A percentile compares a stretch with the other conserved stretches of the same genome.
phyloP scores from a whole-genome alignment of 2,888 invertebrate genomes.

The Horisme vitalbata region DNA sequence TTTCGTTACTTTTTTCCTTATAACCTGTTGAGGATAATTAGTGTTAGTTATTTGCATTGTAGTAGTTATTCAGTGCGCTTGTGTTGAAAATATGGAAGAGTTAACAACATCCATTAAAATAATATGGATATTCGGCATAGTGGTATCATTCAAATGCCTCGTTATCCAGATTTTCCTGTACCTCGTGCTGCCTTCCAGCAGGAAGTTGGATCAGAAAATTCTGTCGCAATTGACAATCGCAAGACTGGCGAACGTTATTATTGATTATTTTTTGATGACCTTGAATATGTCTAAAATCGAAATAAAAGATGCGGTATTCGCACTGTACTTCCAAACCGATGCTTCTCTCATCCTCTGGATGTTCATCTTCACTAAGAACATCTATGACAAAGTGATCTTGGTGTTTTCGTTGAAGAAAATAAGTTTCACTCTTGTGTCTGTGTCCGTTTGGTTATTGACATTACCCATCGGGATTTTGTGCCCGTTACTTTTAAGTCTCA shows the following conservation, averaged over 20 bases:
- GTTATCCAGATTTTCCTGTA: constrained; percentile 46
- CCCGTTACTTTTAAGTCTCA: constrained; percentile 24
- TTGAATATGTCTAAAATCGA: neutral
- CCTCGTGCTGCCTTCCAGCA: constrained; percentile 42
- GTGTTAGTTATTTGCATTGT: too few relatives aligned
- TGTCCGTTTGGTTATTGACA: constrained; percentile 46
- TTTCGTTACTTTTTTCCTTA: too few relatives aligned
- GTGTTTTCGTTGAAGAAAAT: constrained; percentile 45
- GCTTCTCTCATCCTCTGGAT: constrained; percentile 55
- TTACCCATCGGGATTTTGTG: constrained; percentile 48
- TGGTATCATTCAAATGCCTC: constrained; percentile 23
- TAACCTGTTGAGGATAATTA: too few relatives aligned
- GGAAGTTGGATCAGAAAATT: constrained; percentile 59
- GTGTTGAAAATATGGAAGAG: too few relatives aligned
- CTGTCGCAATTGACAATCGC: constrained; percentile 54
- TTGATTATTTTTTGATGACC: constrained; percentile 42
- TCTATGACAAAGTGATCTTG: constrained; percentile 60
- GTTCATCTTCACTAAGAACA: constrained; percentile 61
- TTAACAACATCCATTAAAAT: too few relatives aligned
- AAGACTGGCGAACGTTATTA: constrained; percentile 47
- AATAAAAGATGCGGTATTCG: constrained; percentile 32
- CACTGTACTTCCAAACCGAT: constrained; percentile 53
- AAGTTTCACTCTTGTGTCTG: constrained; percentile 39
- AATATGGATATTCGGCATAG: neutral
- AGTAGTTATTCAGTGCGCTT: too few relatives aligned